Base-by-base conservation (phyloP, 2,113 vertebrate genomes). In the Rousettus leschenaultii region DNA sequence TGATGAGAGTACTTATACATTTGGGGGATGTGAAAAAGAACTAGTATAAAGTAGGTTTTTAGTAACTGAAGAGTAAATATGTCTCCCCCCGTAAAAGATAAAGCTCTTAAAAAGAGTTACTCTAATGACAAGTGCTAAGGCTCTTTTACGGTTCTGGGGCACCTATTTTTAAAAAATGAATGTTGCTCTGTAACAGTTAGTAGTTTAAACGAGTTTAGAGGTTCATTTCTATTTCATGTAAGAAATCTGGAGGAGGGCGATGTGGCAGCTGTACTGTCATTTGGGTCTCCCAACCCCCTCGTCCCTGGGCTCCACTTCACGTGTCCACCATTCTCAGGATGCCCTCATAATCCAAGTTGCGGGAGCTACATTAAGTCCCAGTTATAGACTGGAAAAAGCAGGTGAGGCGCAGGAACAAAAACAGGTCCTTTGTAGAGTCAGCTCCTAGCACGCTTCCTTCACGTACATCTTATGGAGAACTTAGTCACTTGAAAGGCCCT, bases 311-410 rank as follows among this genome's bases (percentile, higher is more conserved):
- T 88, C 8, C 1, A 3, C 11, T 33, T 48, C 10, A 0, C 4
- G 0, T n/a, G 26, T 10, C 35, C 33, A 0, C 55, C 6, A 1
- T 84, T 55, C 38, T 65, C 28, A 6, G 7, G 26, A 66, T 43
- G 13, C 6, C 8, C 11, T 55, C 66, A 22, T 16, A n/a, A 1
- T 14, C 38, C 65, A 73, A 2, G 43, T 66, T 0, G 0, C 48
- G 14, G 45, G 78, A 21, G 10, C 38, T 28, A 18, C 9, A 1
- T 6, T 24, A 45, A 28, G 18, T n/a, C 80, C 75, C 65, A 61
- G 22, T 43, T 43, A 7, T 7, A 61, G 66, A 40, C 30, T 40
- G 11, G 51, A 40, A 35, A 14, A 70, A 71, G 61, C 21, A 18
- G 55, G 26, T 40, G 70, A 85, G 45, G 18, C 24, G 38, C 55